Percentiles rank a stretch among this genome's conserved stretches.
These are phyloP conservation scores for Drosophila niveifrons DNA, from an alignment of 2,888 invertebrate species.

Conservation along the genomic window DNA sequence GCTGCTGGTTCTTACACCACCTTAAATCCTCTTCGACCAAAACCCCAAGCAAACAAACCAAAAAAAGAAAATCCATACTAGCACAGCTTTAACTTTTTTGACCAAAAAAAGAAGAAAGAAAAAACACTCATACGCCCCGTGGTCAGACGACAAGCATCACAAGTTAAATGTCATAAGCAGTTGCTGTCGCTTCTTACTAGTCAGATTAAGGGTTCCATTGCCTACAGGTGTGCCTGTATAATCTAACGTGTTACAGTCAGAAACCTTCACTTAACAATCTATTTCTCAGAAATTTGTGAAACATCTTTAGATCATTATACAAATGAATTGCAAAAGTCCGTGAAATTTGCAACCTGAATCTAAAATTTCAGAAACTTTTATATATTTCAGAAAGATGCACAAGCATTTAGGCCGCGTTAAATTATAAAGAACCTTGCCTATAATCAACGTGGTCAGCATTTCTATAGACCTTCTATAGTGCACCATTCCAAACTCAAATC, in stretches of 20 bases:
- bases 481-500: conserved; percentile 22
- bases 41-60: conserved; percentile 2
- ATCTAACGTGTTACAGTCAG: not conserved
- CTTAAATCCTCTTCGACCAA: not conserved
- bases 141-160: conserved; percentile 10
- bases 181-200: conserved; percentile 16
- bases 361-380: not conserved
- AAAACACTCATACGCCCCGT: conserved; percentile 19
- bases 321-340: not conserved
- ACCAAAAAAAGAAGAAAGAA: not conserved
- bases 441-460: conserved; percentile 54
- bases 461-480: conserved; percentile 37
- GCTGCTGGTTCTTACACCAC: not conserved
- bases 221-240: not conserved
- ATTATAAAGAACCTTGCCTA: conserved; percentile 14
- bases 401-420: conserved; percentile 2
- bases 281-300: not conserved
- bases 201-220: conserved; percentile 28
- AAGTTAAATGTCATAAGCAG: conserved; percentile 52
- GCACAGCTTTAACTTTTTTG: conserved; percentile 13
- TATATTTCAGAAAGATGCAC: not conserved
- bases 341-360: not conserved
- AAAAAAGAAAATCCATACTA: conserved; percentile 4
- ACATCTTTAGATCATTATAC: not conserved
- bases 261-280: not conserved